Percentiles rank a stretch among this genome's conserved stretches.
These are phyloP conservation scores for Brachionus paranguensis DNA, from an alignment of 1,140 invertebrate genomes.

Conservation along the genomic window DNA sequence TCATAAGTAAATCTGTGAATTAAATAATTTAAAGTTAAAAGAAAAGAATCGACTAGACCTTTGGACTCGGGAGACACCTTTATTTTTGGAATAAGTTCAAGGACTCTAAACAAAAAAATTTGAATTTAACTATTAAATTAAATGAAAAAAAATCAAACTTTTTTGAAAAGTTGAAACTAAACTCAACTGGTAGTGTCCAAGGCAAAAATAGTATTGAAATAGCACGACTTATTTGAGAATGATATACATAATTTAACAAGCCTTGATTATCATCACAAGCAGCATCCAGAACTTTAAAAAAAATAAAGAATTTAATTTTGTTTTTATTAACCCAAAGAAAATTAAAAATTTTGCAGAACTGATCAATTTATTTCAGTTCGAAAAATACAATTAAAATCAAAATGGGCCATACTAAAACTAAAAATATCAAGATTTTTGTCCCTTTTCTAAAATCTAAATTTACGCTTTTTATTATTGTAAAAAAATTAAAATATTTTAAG, in stretches of 20 bases:
- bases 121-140: background rate
- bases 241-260: constrained; percentile 13
- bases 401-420: background rate
- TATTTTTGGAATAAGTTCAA: constrained; percentile 13
- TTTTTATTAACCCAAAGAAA: background rate
- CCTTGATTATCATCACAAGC: constrained; percentile 33
- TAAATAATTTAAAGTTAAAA: constrained; percentile 16
- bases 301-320: background rate
- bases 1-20: constrained; percentile 39
- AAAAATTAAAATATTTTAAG: too few relatives aligned
- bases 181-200: constrained; percentile 32
- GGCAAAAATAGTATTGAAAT: constrained; percentile 30
- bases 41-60: background rate
- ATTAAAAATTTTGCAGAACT: background rate
- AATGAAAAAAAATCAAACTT: background rate
- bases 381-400: background rate
- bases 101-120: background rate
- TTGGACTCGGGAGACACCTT: constrained; percentile 7
- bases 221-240: constrained; percentile 36
- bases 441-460: background rate
- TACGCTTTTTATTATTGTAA: too few relatives aligned
- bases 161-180: constrained; percentile 23
- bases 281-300: background rate
- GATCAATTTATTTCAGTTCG: background rate
- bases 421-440: background rate